Percentiles rank a stretch among this genome's conserved stretches.
These are phyloP conservation scores for Orchesella cincta DNA, from an alignment of 1,140 invertebrate genomes.

Conservation along the genomic window DNA sequence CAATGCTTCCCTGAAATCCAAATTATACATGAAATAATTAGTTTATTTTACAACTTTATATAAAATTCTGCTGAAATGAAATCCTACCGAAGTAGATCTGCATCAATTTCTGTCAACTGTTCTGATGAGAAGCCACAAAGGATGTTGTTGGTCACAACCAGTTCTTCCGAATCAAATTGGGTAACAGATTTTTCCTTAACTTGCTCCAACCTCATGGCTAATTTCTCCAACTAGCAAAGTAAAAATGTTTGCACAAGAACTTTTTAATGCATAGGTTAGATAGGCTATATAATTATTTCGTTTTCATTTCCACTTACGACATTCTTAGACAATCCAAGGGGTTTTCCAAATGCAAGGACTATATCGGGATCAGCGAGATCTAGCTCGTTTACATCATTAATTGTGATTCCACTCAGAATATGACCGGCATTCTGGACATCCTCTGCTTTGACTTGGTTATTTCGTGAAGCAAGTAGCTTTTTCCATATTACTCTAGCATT, in stretches of 20 bases:
- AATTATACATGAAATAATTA: constrained; percentile 15
- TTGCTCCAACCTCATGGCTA: constrained; percentile 43
- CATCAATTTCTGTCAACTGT: constrained; percentile 10
- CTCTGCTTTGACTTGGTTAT: constrained; percentile 24
- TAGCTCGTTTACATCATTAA: constrained; percentile 37
- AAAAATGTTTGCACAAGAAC: neutral
- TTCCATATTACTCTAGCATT: constrained; percentile 42
- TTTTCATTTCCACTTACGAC: constrained; percentile 30
- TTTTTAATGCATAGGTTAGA: no score
- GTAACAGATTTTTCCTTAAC: constrained; percentile 1
- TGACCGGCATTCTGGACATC: constrained; percentile 32
- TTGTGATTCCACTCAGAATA: constrained; percentile 44
- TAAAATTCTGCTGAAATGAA: neutral
- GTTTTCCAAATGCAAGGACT: constrained; percentile 38
- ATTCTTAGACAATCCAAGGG: constrained; percentile 45
- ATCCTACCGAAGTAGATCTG: constrained; percentile 29
- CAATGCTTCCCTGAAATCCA: constrained; percentile 36
- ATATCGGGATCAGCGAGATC: constrained; percentile 42
- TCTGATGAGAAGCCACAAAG: constrained; percentile 41
- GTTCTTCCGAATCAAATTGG: constrained; percentile 38
- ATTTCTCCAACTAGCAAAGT: constrained; percentile 41
- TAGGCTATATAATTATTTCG: no score
- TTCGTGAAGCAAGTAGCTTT: constrained; percentile 36
- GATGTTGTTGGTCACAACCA: constrained; percentile 42
- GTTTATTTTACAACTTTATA: constrained; percentile 2